Evolutionary conservation across 2,797 vertebrate genomes (phyloP).

Genomic region (Leontopithecus rosalia): DNA sequence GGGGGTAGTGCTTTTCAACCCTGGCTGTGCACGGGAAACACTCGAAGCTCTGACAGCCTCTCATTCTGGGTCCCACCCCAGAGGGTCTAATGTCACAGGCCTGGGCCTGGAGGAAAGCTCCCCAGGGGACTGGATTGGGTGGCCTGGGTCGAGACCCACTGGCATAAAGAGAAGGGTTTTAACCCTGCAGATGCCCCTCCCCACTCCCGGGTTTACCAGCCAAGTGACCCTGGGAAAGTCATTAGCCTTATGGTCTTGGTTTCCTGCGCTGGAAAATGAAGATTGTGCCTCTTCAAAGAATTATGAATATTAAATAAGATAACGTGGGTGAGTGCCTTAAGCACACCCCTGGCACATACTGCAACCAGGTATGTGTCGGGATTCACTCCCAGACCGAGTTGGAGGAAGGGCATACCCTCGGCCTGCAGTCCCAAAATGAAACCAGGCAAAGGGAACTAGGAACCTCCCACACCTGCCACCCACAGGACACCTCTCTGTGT

Average conservation of each 20-base stretch:
- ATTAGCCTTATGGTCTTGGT: background rate
- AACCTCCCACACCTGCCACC: background rate
- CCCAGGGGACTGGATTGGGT: background rate
- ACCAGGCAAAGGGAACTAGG: background rate
- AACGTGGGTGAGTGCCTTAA: background rate
- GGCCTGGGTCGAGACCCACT: background rate
- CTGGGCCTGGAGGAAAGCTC: background rate
- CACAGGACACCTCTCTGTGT: background rate
- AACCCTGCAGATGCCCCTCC: background rate
- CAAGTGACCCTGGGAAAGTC: background rate
- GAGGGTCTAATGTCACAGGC: background rate
- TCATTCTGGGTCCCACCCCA: background rate
- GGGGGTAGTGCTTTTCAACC: background rate
- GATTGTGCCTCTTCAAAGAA: background rate
- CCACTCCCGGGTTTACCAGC: background rate
- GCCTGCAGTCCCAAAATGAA: background rate
- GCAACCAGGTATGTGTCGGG: background rate
- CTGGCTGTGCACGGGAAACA: rapidly evolving
- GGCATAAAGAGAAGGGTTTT: background rate
- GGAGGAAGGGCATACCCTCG: rapidly evolving
- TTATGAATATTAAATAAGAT: background rate
- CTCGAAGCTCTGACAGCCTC: background rate
- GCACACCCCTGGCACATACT: background rate
- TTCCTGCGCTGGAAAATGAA: background rate
- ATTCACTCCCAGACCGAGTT: background rate